Evolutionary conservation across 2,888 invertebrate species (phyloP).

Genomic region (Synanthedon tipuliformis): DNA sequence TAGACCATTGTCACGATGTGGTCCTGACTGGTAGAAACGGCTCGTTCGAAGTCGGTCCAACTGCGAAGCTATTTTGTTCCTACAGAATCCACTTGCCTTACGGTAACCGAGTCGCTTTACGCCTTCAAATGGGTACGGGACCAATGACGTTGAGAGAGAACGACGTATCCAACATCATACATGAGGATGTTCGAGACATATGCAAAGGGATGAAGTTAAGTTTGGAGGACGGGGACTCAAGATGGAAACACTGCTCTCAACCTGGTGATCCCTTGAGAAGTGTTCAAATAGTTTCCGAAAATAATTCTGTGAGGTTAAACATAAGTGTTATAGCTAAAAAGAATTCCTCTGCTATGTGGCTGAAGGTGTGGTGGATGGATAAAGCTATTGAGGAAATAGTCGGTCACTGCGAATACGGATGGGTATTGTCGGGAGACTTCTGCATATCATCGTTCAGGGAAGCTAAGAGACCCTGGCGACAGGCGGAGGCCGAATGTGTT

Average conservation of each 20-base stretch:
- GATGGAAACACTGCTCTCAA: constrained; percentile 72
- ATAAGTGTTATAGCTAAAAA: constrained; percentile 49
- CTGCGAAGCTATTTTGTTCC: constrained; percentile 72
- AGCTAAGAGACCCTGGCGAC: constrained; percentile 71
- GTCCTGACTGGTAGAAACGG: constrained; percentile 74
- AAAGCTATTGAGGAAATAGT: constrained; percentile 72
- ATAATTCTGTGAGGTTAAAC: constrained; percentile 66
- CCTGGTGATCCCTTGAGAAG: constrained; percentile 68
- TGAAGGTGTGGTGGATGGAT: constrained; percentile 74
- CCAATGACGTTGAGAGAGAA: constrained; percentile 38
- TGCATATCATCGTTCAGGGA: constrained; percentile 74
- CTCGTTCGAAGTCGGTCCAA: constrained; percentile 74
- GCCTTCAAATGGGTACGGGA: constrained; percentile 69
- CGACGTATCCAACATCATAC: constrained; percentile 42
- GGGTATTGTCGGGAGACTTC: constrained; percentile 75
- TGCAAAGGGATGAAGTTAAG: constrained; percentile 71
- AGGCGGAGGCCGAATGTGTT: constrained; percentile 76
- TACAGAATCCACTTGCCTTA: constrained; percentile 78
- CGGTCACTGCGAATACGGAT: constrained; percentile 77
- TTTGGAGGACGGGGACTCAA: constrained; percentile 68
- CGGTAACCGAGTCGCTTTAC: constrained; percentile 75
- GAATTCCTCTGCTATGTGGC: constrained; percentile 57
- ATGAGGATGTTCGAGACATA: constrained; percentile 40
- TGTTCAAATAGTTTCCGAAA: constrained; percentile 71
- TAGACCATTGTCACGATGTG: constrained; percentile 80